Conservation (phyloP, 1,140 invertebrate genomes). For the Aphelenchoides fujianensis region DNA sequence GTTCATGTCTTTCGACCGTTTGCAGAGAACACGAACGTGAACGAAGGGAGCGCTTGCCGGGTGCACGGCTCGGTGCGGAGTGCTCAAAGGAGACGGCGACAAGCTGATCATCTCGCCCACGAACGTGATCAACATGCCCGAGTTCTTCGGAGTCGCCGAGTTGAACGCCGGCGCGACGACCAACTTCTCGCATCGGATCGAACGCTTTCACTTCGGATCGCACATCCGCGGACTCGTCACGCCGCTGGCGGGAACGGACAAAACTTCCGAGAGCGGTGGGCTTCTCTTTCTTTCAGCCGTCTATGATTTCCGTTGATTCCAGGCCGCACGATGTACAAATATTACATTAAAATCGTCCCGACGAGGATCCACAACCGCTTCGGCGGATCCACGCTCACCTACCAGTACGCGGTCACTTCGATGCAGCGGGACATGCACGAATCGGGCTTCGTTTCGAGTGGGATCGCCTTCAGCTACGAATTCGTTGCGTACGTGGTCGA, state of each 20-base stretch:
- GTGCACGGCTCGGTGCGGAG: constrained; percentile 51
- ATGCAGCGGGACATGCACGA: constrained; percentile 49
- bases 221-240: constrained; percentile 58
- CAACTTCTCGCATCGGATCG: constrained; percentile 60
- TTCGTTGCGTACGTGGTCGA: constrained; percentile 56
- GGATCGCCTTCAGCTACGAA: constrained; percentile 57
- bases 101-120: constrained; percentile 41
- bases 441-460: constrained; percentile 28
- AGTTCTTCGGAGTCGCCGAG: constrained; percentile 1
- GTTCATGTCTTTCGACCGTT: constrained; percentile 6
- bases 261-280: constrained; percentile 51
- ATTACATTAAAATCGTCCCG: constrained; percentile 56
- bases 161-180: background rate
- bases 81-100: constrained; percentile 54
- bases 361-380: constrained; percentile 51
- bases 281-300: constrained; percentile 2
- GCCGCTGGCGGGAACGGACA: constrained; percentile 54
- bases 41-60: constrained; percentile 54
- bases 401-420: constrained; percentile 59
- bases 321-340: constrained; percentile 44
- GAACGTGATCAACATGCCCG: constrained; percentile 21
- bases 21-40: constrained; percentile 25
- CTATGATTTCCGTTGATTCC: constrained; percentile 33
- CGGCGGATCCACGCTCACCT: constrained; percentile 44
- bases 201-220: constrained; percentile 57